Conservation (phyloP, 2,113 vertebrate species). For the Vidua macroura region DNA sequence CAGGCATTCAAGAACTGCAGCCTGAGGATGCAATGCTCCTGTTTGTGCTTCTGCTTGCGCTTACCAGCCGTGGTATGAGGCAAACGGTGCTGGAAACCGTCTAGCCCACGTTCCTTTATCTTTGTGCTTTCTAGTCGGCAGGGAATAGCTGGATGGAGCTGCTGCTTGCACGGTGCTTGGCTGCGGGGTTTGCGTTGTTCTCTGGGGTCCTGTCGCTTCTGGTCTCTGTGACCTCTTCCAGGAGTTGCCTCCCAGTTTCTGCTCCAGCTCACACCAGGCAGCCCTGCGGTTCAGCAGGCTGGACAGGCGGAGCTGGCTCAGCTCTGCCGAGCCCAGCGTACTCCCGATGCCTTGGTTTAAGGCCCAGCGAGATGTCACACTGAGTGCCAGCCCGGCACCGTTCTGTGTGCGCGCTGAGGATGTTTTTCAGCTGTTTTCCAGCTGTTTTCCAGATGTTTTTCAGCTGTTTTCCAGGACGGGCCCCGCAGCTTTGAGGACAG, state of each 20-base stretch:
- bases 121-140: background rate
- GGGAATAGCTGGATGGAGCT: background rate
- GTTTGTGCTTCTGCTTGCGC: background rate
- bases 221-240: background rate
- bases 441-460: too few relatives aligned
- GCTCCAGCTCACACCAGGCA: rapidly evolving
- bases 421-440: background rate
- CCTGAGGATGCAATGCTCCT: background rate
- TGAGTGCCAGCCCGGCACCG: background rate
- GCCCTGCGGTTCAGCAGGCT: rapidly evolving
- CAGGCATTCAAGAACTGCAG: rapidly evolving
- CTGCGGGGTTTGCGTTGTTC: rapidly evolving
- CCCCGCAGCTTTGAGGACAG: background rate
- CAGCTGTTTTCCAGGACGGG: background rate
- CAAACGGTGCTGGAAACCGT: background rate
- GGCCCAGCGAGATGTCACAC: rapidly evolving
- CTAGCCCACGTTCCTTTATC: rapidly evolving
- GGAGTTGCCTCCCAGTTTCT: too few relatives aligned
- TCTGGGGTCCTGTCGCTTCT: background rate
- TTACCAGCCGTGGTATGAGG: rapidly evolving
- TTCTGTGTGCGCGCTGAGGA: background rate
- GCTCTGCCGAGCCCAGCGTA: background rate
- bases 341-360: background rate
- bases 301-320: rapidly evolving
- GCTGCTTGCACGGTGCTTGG: background rate